Base-by-base conservation (phyloP, 1,140 invertebrate genomes). In the Patella vulgata region DNA sequence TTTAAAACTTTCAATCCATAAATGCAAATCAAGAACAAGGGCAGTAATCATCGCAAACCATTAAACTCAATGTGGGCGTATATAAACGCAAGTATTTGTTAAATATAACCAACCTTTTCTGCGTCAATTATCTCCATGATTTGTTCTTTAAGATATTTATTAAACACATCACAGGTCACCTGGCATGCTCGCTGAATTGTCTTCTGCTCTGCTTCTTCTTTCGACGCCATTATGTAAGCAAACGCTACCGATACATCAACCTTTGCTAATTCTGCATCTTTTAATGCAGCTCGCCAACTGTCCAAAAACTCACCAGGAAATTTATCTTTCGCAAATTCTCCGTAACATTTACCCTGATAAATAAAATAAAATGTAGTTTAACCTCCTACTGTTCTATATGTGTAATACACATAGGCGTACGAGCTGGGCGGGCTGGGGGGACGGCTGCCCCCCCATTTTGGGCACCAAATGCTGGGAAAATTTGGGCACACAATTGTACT, bases 111-210 rank as follows among this genome's bases (percentile, higher is more conserved):
- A 86, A 95, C 93, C 81, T 88, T 88, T 79, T 99, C 97, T 8
- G 93, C 91, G 88, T 99, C 97, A 78, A 99, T 97, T 71, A 99
- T 96, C 82, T 98, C 95, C 91, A 99, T 97, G 59, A 99, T 94
- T 85, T 99, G 94, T 85, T 97, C 94, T 84, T 96, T 96, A 8
- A 99, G 87, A 86, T 96, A 97, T 79, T 98, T 98, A 28, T 90
- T 93, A 82, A 97, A 99, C 4, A 99, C 89, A 86, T 99, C 96
- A 48, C 93, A 91, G 28, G 96, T 94, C 6, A 96, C 93, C 73
- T 93, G 85, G 73, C 91, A 94, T 0, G 98, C 96, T 87, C 96
- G 97, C 83, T 95, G 97, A 46, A 98, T 90, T n/a, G 91, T 91
- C 27, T 91, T 89, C 31, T 99, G 86, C 86, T 99, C 98, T 1